Conservation (phyloP, 2,797 vertebrate species). For the Scyliorhinus canicula region DNA sequence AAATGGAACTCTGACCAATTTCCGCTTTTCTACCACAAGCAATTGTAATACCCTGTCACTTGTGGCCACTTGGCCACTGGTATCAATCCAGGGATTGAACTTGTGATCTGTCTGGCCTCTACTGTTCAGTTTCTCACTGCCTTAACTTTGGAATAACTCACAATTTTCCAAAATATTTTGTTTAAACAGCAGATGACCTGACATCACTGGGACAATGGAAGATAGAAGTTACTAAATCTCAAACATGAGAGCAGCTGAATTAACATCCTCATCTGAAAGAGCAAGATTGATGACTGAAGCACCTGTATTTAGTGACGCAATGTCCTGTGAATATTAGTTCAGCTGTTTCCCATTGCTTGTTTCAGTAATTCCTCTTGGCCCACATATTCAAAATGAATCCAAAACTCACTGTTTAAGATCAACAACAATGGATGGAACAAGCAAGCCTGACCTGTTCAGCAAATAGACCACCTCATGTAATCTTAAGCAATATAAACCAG, state of each 20-base stretch:
- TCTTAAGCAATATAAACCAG: background rate
- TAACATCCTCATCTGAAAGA: background rate
- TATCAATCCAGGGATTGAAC: background rate
- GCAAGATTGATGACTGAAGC: background rate
- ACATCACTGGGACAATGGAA: background rate
- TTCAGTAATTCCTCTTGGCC: background rate
- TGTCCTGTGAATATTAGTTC: conserved; percentile 1
- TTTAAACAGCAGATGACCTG: background rate
- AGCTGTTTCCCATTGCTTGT: background rate
- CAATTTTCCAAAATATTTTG: background rate
- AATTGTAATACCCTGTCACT: background rate
- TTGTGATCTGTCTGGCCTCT: background rate
- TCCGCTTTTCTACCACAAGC: background rate
- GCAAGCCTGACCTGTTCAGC: background rate
- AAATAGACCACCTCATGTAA: background rate
- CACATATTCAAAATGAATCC: background rate
- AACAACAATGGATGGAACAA: background rate
- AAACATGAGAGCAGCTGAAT: background rate
- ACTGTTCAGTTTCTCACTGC: background rate
- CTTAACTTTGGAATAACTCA: background rate
- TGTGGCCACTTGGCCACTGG: background rate
- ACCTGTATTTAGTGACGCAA: background rate
- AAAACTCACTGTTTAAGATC: background rate
- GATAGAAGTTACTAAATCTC: background rate
- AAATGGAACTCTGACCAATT: background rate